Conservation (phyloP, 2,888 invertebrate genomes). For the Desoria tigrina region DNA sequence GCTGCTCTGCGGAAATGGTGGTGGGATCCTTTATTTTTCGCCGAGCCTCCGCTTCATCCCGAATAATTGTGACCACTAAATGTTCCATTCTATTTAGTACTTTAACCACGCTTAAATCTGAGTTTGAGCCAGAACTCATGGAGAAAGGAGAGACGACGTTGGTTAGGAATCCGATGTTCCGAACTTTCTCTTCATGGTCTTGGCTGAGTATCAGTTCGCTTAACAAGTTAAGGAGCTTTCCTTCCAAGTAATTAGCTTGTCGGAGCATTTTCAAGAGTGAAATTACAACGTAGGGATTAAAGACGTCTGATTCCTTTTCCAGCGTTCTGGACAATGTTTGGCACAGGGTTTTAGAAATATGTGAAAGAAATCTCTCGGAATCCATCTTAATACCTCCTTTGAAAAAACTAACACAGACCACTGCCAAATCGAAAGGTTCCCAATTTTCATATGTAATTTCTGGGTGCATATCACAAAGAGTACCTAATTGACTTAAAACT, state of each 20-base stretch:
- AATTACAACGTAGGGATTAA: conserved; percentile 16
- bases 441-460: conserved; percentile 9
- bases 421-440: conserved; percentile 16
- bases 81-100: conserved; percentile 18
- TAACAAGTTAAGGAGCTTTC: conserved; percentile 15
- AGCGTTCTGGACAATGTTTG: not conserved
- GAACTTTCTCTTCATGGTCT: conserved; percentile 3
- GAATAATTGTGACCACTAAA: conserved; percentile 17
- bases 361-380: not conserved
- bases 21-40: not conserved
- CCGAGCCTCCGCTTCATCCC: conserved; percentile 8
- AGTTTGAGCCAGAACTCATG: not conserved
- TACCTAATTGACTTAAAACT: conserved; percentile 16
- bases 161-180: conserved; percentile 1
- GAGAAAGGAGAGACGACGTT: conserved; percentile 1
- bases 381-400: conserved; percentile 24
- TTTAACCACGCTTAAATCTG: conserved; percentile 11
- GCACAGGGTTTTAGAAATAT: conserved; percentile 1
- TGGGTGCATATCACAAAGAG: conserved; percentile 14
- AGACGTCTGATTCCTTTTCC: not conserved
- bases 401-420: conserved; percentile 25
- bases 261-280: conserved; percentile 25
- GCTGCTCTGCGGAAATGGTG: not conserved
- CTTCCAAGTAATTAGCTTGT: conserved; percentile 26
- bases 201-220: conserved; percentile 11